Evolutionary conservation across 1,140 invertebrate species (phyloP), one percentile per base, ranked within the genome.

Genomic region (Caenorhabditis latens): DNA sequence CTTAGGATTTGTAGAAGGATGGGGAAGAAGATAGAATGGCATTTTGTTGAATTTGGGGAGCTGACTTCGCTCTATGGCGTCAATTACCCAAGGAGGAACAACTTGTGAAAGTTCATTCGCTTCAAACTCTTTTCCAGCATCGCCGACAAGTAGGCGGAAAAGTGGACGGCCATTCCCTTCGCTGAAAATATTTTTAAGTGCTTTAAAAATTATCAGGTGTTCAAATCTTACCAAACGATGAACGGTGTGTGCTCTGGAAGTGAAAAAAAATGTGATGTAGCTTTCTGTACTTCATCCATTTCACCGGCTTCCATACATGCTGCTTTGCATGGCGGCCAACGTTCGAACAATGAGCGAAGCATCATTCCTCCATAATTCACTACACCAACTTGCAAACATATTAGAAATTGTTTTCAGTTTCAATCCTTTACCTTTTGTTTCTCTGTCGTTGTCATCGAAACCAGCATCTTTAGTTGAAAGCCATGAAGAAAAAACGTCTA

Each of bases 401-500:
- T 75, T 19, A 89, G 43, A 65, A 11, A 58, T 9, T 19, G 7
- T n/a, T n/a, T 65, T 50, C 24, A 21, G 11, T 21, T 42, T n/a
- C 75, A 21, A 13, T 19, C 21, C 90, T 87, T 91, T 93, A 95
- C 95, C 95, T 95, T 96, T 98, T 92, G 96, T 96, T 94, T 97
- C 97, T 90, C n/a, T 13, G 42, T 79, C 71, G 24, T 95, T 95
- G 95, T 95, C 94, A 58, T 95, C 95, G 84, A 99, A 94, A 2
- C 96, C 97, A 53, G 96, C 96, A 92, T 99, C 98, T 93, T 96
- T 97, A 0, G 96, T 96, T 75, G 97, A 98, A 3, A 99, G 96
- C 98, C 98, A 99, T 5, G 98, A 97, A 50, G 97, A 95, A 91
- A 99, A 96, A 93, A 97, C 99, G 92, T 99, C 98, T 2, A 96